Evolutionary conservation across 2,888 invertebrate genomes (phyloP), one percentile per base, ranked within the genome.

Genomic region (Elmis aenea): DNA sequence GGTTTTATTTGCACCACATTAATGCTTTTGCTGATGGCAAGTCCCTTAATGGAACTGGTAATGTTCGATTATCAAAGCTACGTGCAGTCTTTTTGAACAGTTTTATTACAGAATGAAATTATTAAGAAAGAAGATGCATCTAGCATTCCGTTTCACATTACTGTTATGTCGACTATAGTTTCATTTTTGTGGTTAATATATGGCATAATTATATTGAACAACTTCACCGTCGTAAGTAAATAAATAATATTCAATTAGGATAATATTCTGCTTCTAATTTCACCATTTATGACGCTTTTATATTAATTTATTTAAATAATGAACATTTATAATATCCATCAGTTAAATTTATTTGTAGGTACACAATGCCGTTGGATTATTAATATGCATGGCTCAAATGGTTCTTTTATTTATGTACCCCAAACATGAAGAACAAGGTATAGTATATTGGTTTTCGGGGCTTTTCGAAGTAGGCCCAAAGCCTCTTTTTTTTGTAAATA

Each of bases 131-230:
- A 86, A 68, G 89, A 85, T 64, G 88, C 93, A 0, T 88, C 85
- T 42, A 80, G 82, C 20, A 73, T 96, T 66, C 93, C 94, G 3
- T 88, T 94, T 62, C 88, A 91, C 5, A 73, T 95, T 38, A 91
- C 92, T 55, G 67, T 88, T 18, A 83, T 86, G 50, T 91, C 87
- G 46, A 77, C 88, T 15, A 57, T 89, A 3, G 89, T 93, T 8
- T 77, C 84, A 13, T 73, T 77, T 45, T 75, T 82, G 59, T 92
- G 91, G 92, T 70, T 85, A 30, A 57, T 85, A 0, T 92, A 92
- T 63, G 91, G 90, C 8, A 71, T 84, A 48, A 78, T 87, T 24
- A 73, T 90, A 36, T 69, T 77, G 46, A 88, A 91, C 63, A 61
- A 70, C 38, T 89, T 88, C 66, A 75, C 91, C 55, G 73, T 85